Percentiles rank a stretch among this genome's conserved stretches.
phyloP scores from a whole-genome alignment of 2,113 vertebrate genomes.

The Lepus europaeus region DNA sequence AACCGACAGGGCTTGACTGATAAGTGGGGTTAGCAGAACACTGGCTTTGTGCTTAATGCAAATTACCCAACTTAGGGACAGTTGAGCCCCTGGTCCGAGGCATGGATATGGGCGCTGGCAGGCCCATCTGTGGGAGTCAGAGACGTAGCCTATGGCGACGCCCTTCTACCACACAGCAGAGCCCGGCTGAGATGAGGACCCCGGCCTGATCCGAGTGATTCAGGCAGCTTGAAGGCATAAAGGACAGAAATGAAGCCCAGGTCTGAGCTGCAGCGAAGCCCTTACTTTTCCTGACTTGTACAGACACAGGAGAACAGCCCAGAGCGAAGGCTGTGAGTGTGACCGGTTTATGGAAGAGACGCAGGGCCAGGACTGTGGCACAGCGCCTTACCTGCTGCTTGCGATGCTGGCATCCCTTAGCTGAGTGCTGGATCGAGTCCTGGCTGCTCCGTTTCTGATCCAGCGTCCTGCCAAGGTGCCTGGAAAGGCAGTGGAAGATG shows the following conservation, averaged over 20 bases:
- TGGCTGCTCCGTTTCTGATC: no score
- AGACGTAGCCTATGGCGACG: fast-evolving
- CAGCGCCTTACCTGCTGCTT: no score
- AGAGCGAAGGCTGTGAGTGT: background rate
- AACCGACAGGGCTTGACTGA: no score
- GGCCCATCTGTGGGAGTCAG: fast-evolving
- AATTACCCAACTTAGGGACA: fast-evolving
- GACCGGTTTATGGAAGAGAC: background rate
- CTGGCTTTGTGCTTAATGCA: fast-evolving
- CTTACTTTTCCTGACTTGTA: background rate
- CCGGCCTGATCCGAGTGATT: no score
- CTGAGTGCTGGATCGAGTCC: no score
- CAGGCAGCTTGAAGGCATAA: background rate
- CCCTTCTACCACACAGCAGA: no score
- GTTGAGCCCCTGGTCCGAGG: background rate
- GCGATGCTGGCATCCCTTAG: no score
- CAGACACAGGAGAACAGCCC: background rate
- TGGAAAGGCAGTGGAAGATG: no score
- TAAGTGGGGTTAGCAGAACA: background rate
- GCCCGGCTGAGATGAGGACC: background rate
- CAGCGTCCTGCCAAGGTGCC: no score
- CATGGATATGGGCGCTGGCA: background rate
- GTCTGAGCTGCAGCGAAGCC: background rate
- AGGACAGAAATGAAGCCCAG: fast-evolving
- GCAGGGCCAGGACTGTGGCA: no score